A percentile compares a stretch with the other conserved stretches of the same genome.
These are phyloP conservation scores for Hycleus cichorii DNA, from an alignment of 1,140 invertebrate species.

Conservation along the genomic window DNA sequence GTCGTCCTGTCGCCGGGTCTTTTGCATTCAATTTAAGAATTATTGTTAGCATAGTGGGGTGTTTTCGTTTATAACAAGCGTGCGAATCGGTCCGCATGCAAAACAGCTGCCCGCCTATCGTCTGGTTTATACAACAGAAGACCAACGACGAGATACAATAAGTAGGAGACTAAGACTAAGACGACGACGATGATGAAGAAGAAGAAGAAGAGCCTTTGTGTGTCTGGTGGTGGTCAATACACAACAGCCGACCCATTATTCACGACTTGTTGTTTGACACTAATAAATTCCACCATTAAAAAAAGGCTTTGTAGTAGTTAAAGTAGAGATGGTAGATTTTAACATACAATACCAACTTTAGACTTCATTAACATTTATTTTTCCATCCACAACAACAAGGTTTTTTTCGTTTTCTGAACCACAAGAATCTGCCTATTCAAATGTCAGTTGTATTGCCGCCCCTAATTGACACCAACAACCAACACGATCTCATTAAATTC, in stretches of 20 bases:
- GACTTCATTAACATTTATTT: no score
- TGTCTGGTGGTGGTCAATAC: neutral
- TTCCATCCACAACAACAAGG: no score
- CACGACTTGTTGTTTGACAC: conserved; percentile 12
- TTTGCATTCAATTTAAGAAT: no score
- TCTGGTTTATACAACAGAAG: neutral
- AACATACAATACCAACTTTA: no score
- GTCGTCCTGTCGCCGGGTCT: no score
- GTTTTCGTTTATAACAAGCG: conserved; percentile 8
- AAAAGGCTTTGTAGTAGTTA: no score
- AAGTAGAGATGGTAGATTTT: no score
- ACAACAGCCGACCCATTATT: conserved; percentile 7
- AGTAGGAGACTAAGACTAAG: neutral
- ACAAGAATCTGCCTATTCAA: neutral
- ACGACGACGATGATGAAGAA: neutral
- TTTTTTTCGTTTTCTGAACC: no score
- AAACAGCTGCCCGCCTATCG: conserved; percentile 17
- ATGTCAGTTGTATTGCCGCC: neutral
- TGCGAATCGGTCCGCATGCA: conserved; percentile 16
- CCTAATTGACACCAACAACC: no score
- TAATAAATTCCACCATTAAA: neutral
- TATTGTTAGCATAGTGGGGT: no score
- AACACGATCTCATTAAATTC: no score
- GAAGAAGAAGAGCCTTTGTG: neutral
- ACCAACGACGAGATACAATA: neutral